Conservation (phyloP, 2,797 vertebrate genomes). For the Vespertilio murinus region DNA sequence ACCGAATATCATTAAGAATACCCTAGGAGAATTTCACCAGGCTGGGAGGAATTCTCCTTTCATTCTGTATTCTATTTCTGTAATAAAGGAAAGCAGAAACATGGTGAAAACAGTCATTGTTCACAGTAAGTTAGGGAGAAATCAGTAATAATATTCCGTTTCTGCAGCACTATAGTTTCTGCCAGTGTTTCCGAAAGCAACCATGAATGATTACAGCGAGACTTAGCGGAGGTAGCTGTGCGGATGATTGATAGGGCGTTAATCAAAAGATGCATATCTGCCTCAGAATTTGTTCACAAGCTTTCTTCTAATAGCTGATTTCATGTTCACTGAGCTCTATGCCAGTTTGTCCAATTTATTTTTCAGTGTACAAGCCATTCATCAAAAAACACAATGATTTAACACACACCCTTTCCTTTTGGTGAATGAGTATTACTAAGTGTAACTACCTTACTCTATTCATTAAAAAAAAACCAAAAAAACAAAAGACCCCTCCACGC, state of each 20-base stretch:
- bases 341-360: slow-evolving; percentile 94
- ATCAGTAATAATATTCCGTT: slow-evolving; percentile 87
- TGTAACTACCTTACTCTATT: slow-evolving; percentile 83
- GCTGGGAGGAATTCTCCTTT: slow-evolving; percentile 83
- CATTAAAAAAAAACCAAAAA: slow-evolving; percentile 78
- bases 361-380: slow-evolving; percentile 90
- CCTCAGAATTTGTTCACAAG: slow-evolving; percentile 92
- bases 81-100: slow-evolving; percentile 84
- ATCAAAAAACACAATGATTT: slow-evolving; percentile 89
- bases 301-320: slow-evolving; percentile 93
- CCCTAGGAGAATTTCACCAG: slow-evolving; percentile 80
- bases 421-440: slow-evolving; percentile 84
- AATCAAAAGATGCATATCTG: slow-evolving; percentile 96
- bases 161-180: slow-evolving; percentile 81
- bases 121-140: slow-evolving; percentile 84
- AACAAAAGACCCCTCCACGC: slow-evolving; percentile 18
- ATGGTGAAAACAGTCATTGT: slow-evolving; percentile 85
- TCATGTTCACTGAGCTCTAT: slow-evolving; percentile 91
- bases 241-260: slow-evolving; percentile 93
- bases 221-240: slow-evolving; percentile 89
- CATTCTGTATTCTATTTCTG: slow-evolving; percentile 83
- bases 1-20: slow-evolving; percentile 84
- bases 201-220: slow-evolving; percentile 89
- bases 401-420: slow-evolving; percentile 82
- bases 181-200: slow-evolving; percentile 84